Percentiles rank a stretch among this genome's conserved stretches.
phyloP scores from a whole-genome alignment of 2,888 invertebrate genomes.

The Cephus pygmeus region DNA sequence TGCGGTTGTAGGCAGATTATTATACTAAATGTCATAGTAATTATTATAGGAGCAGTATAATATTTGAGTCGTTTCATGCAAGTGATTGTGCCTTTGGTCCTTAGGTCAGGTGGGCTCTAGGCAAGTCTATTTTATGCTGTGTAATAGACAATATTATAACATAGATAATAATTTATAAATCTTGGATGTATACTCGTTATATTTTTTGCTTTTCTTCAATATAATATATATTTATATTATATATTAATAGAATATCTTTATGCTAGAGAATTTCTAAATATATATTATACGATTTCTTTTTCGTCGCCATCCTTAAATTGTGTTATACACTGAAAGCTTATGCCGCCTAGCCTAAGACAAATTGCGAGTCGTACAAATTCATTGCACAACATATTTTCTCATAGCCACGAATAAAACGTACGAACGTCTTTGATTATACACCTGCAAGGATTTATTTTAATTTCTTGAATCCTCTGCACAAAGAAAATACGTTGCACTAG shows the following conservation, averaged over 20 bases:
- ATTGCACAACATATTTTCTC: neutral
- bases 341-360: slow-evolving; percentile 47
- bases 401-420: neutral
- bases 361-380: slow-evolving; percentile 31
- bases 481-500: slow-evolving; percentile 3
- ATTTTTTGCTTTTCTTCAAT: slow-evolving; percentile 49
- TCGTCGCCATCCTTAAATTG: slow-evolving; percentile 35
- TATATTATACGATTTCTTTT: slow-evolving; percentile 43
- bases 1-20: slow-evolving; percentile 38
- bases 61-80: slow-evolving; percentile 57
- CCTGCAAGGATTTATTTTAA: neutral
- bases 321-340: slow-evolving; percentile 59
- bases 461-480: neutral
- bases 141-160: slow-evolving; percentile 51
- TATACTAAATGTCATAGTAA: slow-evolving; percentile 46
- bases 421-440: neutral
- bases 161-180: slow-evolving; percentile 64
- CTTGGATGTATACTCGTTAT: slow-evolving; percentile 48
- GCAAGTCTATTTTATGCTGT: slow-evolving; percentile 62
- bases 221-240: slow-evolving; percentile 47
- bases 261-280: slow-evolving; percentile 40
- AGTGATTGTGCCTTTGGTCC: slow-evolving; percentile 65
- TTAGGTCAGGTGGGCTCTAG: slow-evolving; percentile 63
- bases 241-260: slow-evolving; percentile 61
- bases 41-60: slow-evolving; percentile 55